Evolutionary conservation across 53 echinoderm and acorn worm species (phyloP).

Genomic region (Patiria pectinifera): DNA sequence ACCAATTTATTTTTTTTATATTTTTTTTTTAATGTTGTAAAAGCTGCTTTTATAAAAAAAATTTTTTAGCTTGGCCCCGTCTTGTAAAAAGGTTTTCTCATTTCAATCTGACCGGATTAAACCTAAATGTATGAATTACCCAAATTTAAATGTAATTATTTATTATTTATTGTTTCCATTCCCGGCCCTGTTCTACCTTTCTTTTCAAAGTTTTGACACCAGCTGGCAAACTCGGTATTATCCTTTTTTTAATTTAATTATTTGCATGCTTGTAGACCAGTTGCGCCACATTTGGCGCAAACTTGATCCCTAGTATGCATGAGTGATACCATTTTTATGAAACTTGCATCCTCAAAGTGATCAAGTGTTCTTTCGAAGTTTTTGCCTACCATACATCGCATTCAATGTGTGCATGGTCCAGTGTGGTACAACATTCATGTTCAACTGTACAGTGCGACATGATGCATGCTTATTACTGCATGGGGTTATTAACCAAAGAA

Average conservation of each 20-base stretch:
- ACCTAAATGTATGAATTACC: too few relatives aligned
- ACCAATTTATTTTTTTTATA: too few relatives aligned
- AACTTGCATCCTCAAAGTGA: neutral
- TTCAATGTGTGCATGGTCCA: neutral
- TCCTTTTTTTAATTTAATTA: neutral
- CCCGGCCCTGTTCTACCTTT: neutral
- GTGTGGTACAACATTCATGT: neutral
- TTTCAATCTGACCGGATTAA: too few relatives aligned
- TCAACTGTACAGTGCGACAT: neutral
- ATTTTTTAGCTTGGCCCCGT: too few relatives aligned
- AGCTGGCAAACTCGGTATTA: constrained; percentile 18
- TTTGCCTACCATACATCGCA: neutral
- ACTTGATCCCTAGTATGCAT: neutral
- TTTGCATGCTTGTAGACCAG: constrained; percentile 8
- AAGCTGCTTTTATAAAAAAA: too few relatives aligned
- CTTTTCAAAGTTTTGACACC: neutral
- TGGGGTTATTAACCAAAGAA: too few relatives aligned
- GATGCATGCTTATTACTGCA: neutral
- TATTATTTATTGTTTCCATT: neutral
- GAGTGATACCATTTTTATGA: neutral
- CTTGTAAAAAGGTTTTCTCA: too few relatives aligned
- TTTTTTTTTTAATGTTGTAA: too few relatives aligned
- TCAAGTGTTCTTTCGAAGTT: neutral
- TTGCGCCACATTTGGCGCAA: neutral
- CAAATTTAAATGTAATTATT: neutral